Conservation (phyloP, 2,888 invertebrate genomes). For the Chaetoderma sp. region DNA sequence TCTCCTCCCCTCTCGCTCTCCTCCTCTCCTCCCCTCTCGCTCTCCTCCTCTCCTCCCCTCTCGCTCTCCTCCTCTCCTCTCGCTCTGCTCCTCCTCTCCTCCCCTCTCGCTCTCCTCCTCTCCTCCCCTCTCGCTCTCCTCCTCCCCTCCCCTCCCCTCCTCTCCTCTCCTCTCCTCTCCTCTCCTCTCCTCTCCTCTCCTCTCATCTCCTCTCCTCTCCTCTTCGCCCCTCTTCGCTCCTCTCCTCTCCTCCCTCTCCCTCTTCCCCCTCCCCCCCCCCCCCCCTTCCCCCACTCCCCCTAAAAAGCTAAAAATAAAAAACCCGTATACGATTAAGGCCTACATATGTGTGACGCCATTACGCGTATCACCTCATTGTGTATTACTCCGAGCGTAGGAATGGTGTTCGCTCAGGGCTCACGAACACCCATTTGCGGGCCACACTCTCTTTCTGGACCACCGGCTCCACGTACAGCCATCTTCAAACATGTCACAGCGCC, state of each 20-base stretch:
- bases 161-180: constrained; percentile 1
- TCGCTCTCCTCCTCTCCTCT: constrained; percentile 21
- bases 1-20: neutral
- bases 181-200: neutral
- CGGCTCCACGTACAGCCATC: too few species aligned
- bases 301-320: neutral
- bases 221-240: too few species aligned
- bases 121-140: neutral
- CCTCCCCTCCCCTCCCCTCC: neutral
- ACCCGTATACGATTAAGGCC: too few species aligned
- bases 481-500: too few species aligned
- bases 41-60: constrained; percentile 2
- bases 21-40: neutral
- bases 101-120: constrained; percentile 16
- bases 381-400: too few species aligned
- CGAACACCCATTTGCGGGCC: too few species aligned
- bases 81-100: constrained; percentile 20
- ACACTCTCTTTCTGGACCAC: too few species aligned
- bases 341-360: too few species aligned
- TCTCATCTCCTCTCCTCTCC: too few species aligned
- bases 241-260: neutral
- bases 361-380: too few species aligned
- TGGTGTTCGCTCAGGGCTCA: too few species aligned
- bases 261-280: neutral
- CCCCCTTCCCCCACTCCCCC: neutral